phyloP scores from a whole-genome alignment of 2,888 invertebrate species.

The Caenorhabditis angaria region DNA sequence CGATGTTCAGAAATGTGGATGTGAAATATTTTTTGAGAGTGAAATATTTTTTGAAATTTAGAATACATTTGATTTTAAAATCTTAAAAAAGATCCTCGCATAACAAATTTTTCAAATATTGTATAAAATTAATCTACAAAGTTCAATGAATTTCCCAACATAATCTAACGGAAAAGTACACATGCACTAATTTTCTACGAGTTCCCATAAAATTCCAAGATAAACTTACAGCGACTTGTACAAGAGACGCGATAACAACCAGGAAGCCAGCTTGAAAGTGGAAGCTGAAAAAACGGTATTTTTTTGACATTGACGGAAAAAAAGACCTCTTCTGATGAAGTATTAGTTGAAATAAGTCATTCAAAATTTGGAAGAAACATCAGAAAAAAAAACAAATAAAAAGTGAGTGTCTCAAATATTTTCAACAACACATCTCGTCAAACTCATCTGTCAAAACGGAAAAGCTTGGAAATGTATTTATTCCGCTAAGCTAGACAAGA shows the following conservation, averaged over 20 bases:
- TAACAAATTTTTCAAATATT: too few species aligned
- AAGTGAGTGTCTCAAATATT: background rate
- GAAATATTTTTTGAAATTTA: too few species aligned
- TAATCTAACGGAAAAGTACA: background rate
- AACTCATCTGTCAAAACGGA: conserved; percentile 4
- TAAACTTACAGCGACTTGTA: conserved; percentile 63
- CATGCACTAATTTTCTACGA: background rate
- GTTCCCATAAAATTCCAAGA: background rate
- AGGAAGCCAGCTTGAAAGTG: conserved; percentile 57
- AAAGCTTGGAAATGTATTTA: background rate
- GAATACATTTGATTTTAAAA: too few species aligned
- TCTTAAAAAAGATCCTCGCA: too few species aligned
- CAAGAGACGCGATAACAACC: conserved; percentile 60
- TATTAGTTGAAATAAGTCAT: background rate
- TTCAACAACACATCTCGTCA: conserved; percentile 1
- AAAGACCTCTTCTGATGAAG: too few species aligned
- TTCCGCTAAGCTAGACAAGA: conserved; percentile 1
- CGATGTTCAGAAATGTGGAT: too few species aligned
- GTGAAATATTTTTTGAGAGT: too few species aligned
- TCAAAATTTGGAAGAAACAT: background rate
- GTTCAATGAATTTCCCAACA: background rate
- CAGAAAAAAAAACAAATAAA: background rate
- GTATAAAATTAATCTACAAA: too few species aligned
- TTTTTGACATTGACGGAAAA: too few species aligned
- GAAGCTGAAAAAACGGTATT: conserved; percentile 3